phyloP scores from a whole-genome alignment of 2,888 invertebrate species.

The Tortricodes alternella region DNA sequence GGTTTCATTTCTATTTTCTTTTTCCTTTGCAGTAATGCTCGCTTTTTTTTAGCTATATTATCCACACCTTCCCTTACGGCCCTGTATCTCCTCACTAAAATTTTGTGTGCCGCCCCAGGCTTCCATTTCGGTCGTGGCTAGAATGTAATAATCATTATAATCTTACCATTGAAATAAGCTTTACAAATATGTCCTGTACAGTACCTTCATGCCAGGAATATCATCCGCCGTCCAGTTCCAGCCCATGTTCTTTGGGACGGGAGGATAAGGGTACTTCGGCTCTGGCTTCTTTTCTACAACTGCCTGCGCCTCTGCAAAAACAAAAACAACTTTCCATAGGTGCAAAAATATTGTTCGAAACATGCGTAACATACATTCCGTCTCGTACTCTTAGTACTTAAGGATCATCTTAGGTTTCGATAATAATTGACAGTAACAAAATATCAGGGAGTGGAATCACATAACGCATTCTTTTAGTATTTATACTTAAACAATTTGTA shows the following conservation, averaged over 20 bases:
- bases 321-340: no score
- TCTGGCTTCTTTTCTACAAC: constrained; percentile 48
- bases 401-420: no score
- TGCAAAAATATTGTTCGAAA: no score
- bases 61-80: constrained; percentile 63
- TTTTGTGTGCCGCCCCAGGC: constrained; percentile 70
- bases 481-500: no score
- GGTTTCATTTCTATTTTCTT: constrained; percentile 73
- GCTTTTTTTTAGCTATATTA: constrained; percentile 67
- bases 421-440: no score
- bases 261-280: constrained; percentile 58
- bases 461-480: no score
- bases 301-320: constrained; percentile 43
- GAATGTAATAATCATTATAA: constrained; percentile 32
- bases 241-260: constrained; percentile 71
- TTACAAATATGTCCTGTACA: background rate
- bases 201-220: constrained; percentile 70
- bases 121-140: constrained; percentile 72
- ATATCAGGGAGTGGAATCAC: no score
- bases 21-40: constrained; percentile 64
- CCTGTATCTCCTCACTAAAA: constrained; percentile 64
- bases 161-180: background rate
- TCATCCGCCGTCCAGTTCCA: constrained; percentile 78
- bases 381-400: no score
- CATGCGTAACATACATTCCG: no score